Base-by-base conservation (phyloP, 2,888 invertebrate genomes). In the Trichacis sp. region DNA sequence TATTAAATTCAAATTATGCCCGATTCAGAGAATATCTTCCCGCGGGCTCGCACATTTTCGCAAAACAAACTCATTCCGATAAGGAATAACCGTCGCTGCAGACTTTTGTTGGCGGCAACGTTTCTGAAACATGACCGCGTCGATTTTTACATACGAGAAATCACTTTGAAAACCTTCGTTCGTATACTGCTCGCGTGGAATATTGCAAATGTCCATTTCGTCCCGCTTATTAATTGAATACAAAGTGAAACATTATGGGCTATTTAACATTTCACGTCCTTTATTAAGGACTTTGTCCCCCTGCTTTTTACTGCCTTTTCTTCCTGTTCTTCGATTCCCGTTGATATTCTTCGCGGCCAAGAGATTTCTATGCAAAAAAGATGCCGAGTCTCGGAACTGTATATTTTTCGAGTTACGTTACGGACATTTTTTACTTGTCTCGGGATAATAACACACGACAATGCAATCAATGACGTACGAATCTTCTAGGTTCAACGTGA, bases 311-410 rank as follows among this genome's bases (percentile, higher is more conserved):
- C n/a, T n/a, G n/a, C n/a, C n/a, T n/a, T n/a, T 47, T 53, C 56
- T 67, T 68, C 68, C 64, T 66, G 46, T 53, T 73, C 64, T 69
- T 73, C 63, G 67, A 73, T 75, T 75, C 74, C 71, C 71, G 63
- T 75, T 77, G 73, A 75, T 73, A 76, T 75, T 73, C 71, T 71
- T 72, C 71, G 68, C 59, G 67, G 72, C 53, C 64, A 63, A 56
- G 53, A 73, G 77, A 79, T 77, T 79, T 77, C 77, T 76, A 24
- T 24, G 24, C 8, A 24, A 24, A 8, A 24, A 24, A 24, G 24
- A 24, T n/a, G n/a, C n/a, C n/a, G n/a, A n/a, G n/a, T n/a, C n/a
- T 33, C 33, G 33, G n/a, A n/a, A 6, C 11, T 3, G 8, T 24
- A 24, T 8, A 8, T 5, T 24, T 8, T 56, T 17, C 18, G 24